Percentiles rank a stretch among this genome's conserved stretches.
phyloP scores from a whole-genome alignment of 2,888 invertebrate species.

The Spodoptera littoralis region DNA sequence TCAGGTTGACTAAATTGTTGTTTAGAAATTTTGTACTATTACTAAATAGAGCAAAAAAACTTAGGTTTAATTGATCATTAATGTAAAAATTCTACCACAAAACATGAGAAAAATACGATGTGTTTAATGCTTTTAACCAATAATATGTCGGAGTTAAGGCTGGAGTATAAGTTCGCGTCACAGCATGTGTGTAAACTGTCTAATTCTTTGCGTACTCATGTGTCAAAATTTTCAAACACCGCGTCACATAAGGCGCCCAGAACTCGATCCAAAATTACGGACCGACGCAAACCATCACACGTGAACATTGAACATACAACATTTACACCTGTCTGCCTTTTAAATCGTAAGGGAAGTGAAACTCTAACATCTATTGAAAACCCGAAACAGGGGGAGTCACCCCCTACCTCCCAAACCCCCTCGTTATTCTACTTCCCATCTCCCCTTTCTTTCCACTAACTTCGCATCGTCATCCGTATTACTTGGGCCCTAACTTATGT shows the following conservation, averaged over 20 bases:
- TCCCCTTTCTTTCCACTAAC: constrained; percentile 88
- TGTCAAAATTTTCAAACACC: constrained; percentile 3
- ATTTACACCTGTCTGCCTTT: constrained; percentile 82
- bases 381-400: constrained; percentile 84
- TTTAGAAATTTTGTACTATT: too few relatives aligned
- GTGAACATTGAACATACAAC: constrained; percentile 53
- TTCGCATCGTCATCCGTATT: constrained; percentile 88
- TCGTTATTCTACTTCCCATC: constrained; percentile 81
- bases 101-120: too few relatives aligned
- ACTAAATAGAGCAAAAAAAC: too few relatives aligned
- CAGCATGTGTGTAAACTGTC: too few relatives aligned
- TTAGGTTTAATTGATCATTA: too few relatives aligned
- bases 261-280: constrained; percentile 15
- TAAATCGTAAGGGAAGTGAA: constrained; percentile 79
- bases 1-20: too few relatives aligned
- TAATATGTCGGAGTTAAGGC: too few relatives aligned
- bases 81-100: too few relatives aligned
- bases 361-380: constrained; percentile 88
- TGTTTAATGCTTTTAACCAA: too few relatives aligned
- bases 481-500: constrained; percentile 88
- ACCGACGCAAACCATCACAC: constrained; percentile 27
- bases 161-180: too few relatives aligned
- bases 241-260: constrained; percentile 19
- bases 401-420: constrained; percentile 65
- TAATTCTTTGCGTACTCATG: too few relatives aligned